Evolutionary conservation across 2,113 vertebrate species (phyloP).

Genomic region (Neomonachus schauinslandi): DNA sequence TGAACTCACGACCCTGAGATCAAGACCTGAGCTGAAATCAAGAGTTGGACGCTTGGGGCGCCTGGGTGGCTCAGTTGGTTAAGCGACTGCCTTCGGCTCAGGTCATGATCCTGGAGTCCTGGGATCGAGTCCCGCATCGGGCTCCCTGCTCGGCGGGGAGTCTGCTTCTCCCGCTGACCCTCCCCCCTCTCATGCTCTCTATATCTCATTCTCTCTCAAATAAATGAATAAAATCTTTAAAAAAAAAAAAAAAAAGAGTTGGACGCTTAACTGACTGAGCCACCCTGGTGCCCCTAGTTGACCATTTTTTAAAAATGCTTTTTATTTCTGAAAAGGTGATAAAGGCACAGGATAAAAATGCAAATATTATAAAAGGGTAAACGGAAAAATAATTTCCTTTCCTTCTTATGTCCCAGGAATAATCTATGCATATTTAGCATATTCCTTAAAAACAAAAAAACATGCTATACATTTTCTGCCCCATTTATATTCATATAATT

Average conservation of each 20-base stretch:
- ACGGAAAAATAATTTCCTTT: background rate
- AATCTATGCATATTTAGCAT: background rate
- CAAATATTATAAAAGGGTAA: background rate
- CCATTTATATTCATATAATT: rapidly evolving
- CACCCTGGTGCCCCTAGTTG: background rate
- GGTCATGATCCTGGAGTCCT: no score
- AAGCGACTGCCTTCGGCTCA: no score
- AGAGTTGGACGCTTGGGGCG: background rate
- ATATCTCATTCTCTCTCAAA: no score
- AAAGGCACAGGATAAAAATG: background rate
- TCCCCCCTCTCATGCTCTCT: no score
- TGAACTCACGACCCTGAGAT: background rate
- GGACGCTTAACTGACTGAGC: background rate
- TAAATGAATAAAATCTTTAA: no score
- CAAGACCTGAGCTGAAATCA: background rate
- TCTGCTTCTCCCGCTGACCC: no score
- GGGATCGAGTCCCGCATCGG: no score
- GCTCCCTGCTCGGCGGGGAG: no score
- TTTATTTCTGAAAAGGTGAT: background rate
- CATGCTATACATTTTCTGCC: background rate
- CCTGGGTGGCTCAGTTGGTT: no score
- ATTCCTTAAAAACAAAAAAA: background rate
- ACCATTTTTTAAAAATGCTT: background rate
- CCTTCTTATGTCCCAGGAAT: background rate
- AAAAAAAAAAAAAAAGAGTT: no score